A percentile compares a stretch with the other conserved stretches of the same genome.
Evolutionary conservation across 2,113 vertebrate species (phyloP).

Genomic region (Gracilinanus agilis): DNA sequence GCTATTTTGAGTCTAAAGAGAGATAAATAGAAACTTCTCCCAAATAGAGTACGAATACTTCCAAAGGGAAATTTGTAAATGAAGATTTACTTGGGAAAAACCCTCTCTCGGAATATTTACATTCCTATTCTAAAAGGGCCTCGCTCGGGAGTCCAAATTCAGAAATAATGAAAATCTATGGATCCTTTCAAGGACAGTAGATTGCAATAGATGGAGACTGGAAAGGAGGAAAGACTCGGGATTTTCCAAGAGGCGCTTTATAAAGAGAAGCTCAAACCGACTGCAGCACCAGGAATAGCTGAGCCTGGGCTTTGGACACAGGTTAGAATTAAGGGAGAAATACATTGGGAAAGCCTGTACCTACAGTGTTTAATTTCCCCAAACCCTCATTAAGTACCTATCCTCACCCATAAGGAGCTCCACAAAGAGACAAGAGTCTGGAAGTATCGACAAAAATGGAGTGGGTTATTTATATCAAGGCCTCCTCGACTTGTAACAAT

Average conservation of each 20-base stretch:
- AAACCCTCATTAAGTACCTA: background rate
- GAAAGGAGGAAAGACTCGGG: background rate
- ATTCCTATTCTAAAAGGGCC: background rate
- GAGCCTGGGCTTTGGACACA: background rate
- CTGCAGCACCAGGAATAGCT: background rate
- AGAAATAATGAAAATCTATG: background rate
- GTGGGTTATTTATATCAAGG: background rate
- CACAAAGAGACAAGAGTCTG: background rate
- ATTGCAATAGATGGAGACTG: background rate
- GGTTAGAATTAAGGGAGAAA: background rate
- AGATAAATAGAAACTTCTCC: background rate
- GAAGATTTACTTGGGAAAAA: slow-evolving; percentile 6
- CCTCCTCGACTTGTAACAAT: background rate
- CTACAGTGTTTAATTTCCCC: background rate
- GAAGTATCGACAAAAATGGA: too few species aligned
- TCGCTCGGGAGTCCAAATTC: background rate
- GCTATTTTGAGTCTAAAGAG: background rate
- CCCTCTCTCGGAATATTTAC: background rate
- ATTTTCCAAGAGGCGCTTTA: background rate
- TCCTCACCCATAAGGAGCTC: background rate
- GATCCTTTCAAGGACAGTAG: background rate
- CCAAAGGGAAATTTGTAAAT: background rate
- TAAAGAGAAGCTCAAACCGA: background rate
- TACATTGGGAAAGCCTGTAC: background rate
- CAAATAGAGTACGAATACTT: background rate